Evolutionary conservation across 2,113 vertebrate genomes (phyloP).

Genomic region (Zosterops borbonicus): DNA sequence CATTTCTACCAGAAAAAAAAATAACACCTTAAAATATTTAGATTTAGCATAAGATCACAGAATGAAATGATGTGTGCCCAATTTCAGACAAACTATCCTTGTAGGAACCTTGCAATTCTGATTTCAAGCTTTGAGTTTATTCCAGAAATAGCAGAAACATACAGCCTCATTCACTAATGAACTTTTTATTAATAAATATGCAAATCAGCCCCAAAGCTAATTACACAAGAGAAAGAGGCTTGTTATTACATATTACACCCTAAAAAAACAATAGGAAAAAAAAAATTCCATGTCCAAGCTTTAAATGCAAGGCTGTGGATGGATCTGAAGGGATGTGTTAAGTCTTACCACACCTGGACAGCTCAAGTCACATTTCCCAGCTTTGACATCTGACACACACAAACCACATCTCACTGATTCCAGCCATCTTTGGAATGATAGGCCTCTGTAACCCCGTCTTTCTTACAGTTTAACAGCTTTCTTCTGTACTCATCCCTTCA

Average conservation of each 20-base stretch:
- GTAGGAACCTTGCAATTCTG: neutral
- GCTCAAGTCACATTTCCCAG: neutral
- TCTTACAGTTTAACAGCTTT: neutral
- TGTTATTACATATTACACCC: neutral
- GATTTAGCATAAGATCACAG: neutral
- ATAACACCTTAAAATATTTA: neutral
- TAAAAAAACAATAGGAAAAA: neutral
- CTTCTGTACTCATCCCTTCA: neutral
- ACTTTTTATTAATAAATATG: neutral
- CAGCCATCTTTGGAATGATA: neutral
- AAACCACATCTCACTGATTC: neutral
- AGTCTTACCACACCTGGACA: neutral
- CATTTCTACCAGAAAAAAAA: neutral
- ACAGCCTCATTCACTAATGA: neutral
- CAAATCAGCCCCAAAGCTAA: neutral
- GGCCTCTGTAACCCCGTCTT: neutral
- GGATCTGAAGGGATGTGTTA: neutral
- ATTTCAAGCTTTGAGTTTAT: neutral
- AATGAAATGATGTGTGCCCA: fast-evolving
- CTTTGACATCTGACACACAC: neutral
- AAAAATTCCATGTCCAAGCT: neutral
- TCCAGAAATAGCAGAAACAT: neutral
- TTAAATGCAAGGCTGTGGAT: neutral
- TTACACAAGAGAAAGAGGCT: neutral
- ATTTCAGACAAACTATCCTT: neutral